Evolutionary conservation across 2,797 vertebrate genomes (phyloP).

Genomic region (Xenopus petersii): DNA sequence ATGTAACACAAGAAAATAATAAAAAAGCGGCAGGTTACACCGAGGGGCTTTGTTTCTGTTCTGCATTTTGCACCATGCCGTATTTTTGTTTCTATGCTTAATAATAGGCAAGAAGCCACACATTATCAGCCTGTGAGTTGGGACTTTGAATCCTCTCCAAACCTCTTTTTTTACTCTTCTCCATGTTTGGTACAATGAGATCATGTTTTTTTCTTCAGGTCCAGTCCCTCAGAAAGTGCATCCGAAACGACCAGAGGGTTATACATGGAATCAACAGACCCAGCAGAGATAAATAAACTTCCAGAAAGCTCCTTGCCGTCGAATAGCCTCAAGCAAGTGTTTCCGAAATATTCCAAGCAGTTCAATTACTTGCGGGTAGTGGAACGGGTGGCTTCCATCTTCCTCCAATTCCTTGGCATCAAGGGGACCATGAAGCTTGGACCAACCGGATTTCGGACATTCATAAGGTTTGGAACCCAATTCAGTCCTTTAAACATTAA

Average conservation of each 20-base stretch:
- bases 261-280: slow-evolving; percentile 31
- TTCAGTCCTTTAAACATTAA: too few species aligned
- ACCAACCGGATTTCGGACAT: slow-evolving; percentile 89
- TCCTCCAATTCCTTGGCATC: slow-evolving; percentile 91
- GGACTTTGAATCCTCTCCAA: too few species aligned
- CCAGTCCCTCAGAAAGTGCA: slow-evolving; percentile 41
- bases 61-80: too few species aligned
- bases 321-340: slow-evolving; percentile 90
- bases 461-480: slow-evolving; percentile 75
- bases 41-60: too few species aligned
- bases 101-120: too few species aligned
- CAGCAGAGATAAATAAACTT: slow-evolving; percentile 6
- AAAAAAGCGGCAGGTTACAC: too few species aligned
- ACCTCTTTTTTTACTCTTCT: too few species aligned
- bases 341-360: slow-evolving; percentile 90
- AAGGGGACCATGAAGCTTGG: slow-evolving; percentile 88
- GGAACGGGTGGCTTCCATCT: slow-evolving; percentile 83
- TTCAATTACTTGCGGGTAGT: slow-evolving; percentile 85
- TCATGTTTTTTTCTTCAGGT: slow-evolving; percentile 53
- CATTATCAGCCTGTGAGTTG: too few species aligned
- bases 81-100: too few species aligned
- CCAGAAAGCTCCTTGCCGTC: slow-evolving; percentile 66
- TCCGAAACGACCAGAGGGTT: slow-evolving; percentile 56
- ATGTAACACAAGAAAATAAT: too few species aligned
- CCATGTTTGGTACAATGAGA: not conserved